Evolutionary conservation across 2,888 invertebrate genomes (phyloP), one percentile per base, ranked within the genome.

Genomic region (Cephus runcator): DNA sequence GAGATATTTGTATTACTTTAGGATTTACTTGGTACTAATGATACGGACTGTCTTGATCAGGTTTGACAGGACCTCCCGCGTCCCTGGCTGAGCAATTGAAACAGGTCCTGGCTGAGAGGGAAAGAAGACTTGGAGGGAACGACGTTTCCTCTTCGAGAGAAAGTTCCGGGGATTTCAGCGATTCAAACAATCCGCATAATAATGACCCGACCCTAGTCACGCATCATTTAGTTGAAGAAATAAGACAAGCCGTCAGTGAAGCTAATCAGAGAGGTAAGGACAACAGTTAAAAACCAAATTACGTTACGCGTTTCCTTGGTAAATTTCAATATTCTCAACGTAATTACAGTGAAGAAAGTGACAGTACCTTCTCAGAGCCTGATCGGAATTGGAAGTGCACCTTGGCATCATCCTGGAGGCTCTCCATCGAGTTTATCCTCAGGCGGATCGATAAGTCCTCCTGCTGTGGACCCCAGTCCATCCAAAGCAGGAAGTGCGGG

Each of bases 21-120:
- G 56, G 9, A 56, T 56, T 56, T 56, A 56, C 6, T 56, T 9
- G 23, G 56, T 23, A 56, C 56, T 23, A 23, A 11, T 56, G 6
- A 23, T 2, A 56, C 56, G 23, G 23, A 23, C 12, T 11, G 31
- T 12, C 4, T 33, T 34, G 4, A 71, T 36, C 75, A 88, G 92
- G 92, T 79, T 92, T 93, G 30, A 92, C 93, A 82, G 95, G 95
- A 87, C 96, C 96, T 79, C 95, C 96, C 76, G 94, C 96, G 83
- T 96, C 96, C 79, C 93, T 97, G 84, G 96, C 97, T 33, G 97
- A 97, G 92, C 97, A 97, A 91, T 93, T 97, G 87, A 97, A 97
- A 93, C 96, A 96, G 91, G 96, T 97, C 86, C 92, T 97, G 87
- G 96, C 97, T 80, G 97, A 97, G 92, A 94, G 97, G 85, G 97